Evolutionary conservation across 2,797 vertebrate species (phyloP).

Genomic region (Passerculus sandwichensis): DNA sequence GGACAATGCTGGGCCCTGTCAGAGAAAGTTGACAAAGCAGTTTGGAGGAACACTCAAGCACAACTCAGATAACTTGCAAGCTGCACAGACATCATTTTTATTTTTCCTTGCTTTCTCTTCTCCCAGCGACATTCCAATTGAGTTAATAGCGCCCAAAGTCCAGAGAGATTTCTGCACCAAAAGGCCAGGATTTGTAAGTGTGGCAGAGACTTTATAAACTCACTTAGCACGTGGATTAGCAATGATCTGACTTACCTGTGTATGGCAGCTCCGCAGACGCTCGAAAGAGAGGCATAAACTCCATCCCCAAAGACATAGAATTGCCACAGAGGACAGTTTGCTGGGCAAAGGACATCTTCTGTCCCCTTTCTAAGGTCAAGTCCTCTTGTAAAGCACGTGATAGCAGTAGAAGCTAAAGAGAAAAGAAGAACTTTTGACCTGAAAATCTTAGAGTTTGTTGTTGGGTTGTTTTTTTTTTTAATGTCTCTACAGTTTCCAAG

Average conservation of each 20-base stretch:
- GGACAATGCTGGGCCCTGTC: neutral
- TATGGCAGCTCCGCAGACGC: slow-evolving; percentile 89
- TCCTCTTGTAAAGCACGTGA: slow-evolving; percentile 87
- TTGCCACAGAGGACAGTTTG: slow-evolving; percentile 80
- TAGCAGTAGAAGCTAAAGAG: slow-evolving; percentile 73
- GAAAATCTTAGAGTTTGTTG: neutral
- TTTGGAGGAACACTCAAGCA: neutral
- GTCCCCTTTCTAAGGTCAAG: slow-evolving; percentile 82
- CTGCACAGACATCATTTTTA: neutral
- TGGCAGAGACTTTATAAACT: neutral
- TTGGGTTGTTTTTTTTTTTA: neutral
- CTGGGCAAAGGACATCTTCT: slow-evolving; percentile 85
- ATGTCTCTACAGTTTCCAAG: neutral
- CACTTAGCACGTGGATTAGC: neutral
- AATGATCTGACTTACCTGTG: slow-evolving; percentile 82
- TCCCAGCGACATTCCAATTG: neutral
- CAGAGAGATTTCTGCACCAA: neutral
- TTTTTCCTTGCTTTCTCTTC: neutral
- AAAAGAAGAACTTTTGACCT: slow-evolving; percentile 4
- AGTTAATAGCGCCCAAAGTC: neutral
- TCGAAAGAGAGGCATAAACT: slow-evolving; percentile 89
- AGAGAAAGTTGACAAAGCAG: neutral
- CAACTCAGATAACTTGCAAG: neutral
- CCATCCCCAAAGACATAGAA: slow-evolving; percentile 88
- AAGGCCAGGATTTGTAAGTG: neutral